Percentiles rank a stretch among this genome's conserved stretches.
These are phyloP conservation scores for Seriola aureovittata DNA, from an alignment of 2,113 vertebrate species.

Conservation along the genomic window DNA sequence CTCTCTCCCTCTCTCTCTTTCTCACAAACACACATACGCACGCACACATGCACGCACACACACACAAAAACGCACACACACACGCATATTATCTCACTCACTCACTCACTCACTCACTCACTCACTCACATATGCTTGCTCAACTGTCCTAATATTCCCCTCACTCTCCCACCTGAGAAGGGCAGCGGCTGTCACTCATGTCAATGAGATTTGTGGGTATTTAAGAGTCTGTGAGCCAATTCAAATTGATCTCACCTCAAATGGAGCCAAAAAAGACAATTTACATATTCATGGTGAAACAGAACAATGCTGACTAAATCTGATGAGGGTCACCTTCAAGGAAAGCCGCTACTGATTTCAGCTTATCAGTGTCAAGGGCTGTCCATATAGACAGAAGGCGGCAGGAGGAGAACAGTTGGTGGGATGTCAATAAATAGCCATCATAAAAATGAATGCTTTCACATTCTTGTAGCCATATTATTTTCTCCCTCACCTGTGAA, in stretches of 20 bases:
- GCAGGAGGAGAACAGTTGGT: neutral
- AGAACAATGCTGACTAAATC: constrained; percentile 68
- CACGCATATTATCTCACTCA: neutral
- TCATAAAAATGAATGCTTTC: neutral
- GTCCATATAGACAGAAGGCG: constrained; percentile 2
- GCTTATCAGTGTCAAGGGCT: constrained; percentile 54
- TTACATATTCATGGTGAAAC: constrained; percentile 74
- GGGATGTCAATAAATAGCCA: neutral
- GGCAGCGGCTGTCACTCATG: constrained; percentile 69
- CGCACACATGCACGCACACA: constrained; percentile 3
- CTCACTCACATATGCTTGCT: constrained; percentile 8
- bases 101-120: neutral
- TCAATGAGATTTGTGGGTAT: constrained; percentile 73
- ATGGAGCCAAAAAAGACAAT: constrained; percentile 68
- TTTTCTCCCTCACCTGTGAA: neutral
- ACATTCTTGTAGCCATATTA: neutral
- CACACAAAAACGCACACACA: neutral
- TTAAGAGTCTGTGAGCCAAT: constrained; percentile 76
- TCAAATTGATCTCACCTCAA: constrained; percentile 72
- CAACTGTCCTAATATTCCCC: constrained; percentile 58
- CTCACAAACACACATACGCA: neutral
- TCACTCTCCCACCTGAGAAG: constrained; percentile 68
- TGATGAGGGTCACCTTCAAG: constrained; percentile 73
- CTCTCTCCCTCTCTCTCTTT: no score
- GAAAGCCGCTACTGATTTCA: constrained; percentile 45